Evolutionary conservation across 2,888 invertebrate genomes (phyloP).

Genomic region (Sesia apiformis): DNA sequence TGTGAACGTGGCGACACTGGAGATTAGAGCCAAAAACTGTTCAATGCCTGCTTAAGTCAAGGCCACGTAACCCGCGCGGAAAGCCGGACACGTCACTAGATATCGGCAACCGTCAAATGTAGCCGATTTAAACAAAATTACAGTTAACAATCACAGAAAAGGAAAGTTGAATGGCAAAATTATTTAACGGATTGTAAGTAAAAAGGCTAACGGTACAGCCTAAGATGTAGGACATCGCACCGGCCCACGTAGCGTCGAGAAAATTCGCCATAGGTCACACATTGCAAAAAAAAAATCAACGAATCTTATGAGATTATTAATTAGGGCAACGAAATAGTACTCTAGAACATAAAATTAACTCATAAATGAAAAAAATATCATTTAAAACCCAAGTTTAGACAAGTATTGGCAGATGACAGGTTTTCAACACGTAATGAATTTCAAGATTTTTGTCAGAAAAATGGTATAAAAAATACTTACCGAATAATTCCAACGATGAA

Average conservation of each 20-base stretch:
- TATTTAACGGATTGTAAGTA: slow-evolving; percentile 26
- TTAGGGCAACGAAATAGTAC: too few relatives aligned
- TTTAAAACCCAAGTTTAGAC: too few relatives aligned
- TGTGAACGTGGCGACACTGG: too few relatives aligned
- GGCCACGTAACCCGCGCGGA: slow-evolving; percentile 37
- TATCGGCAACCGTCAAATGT: slow-evolving; percentile 1
- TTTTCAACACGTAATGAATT: background rate
- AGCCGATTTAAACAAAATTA: background rate
- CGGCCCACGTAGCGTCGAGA: slow-evolving; percentile 47
- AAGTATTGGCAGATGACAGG: background rate
- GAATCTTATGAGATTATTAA: too few relatives aligned
- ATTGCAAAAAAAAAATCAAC: background rate
- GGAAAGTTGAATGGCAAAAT: slow-evolving; percentile 21
- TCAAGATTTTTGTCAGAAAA: background rate
- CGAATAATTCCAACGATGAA: slow-evolving; percentile 20
- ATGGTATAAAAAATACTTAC: slow-evolving; percentile 24
- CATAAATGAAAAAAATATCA: too few relatives aligned
- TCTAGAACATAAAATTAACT: too few relatives aligned
- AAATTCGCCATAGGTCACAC: slow-evolving; percentile 27
- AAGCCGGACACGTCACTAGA: slow-evolving; percentile 37
- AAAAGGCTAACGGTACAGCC: slow-evolving; percentile 31
- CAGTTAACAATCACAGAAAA: slow-evolving; percentile 19
- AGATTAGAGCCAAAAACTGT: too few relatives aligned
- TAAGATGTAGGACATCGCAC: slow-evolving; percentile 39
- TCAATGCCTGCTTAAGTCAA: slow-evolving; percentile 2